Evolutionary conservation across 2,888 invertebrate species (phyloP).

Genomic region (Acheta domesticus): DNA sequence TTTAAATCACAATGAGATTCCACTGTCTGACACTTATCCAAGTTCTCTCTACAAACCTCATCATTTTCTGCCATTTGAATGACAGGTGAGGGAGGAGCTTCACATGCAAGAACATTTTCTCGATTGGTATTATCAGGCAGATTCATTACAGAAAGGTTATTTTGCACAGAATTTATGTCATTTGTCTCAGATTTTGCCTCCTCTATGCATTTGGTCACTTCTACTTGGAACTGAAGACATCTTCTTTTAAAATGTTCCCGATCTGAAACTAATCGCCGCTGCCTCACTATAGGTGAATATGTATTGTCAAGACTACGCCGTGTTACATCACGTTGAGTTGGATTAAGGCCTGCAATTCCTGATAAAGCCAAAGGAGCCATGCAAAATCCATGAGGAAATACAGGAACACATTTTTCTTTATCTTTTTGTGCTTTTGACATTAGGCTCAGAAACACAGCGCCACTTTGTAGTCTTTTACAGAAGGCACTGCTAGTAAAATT

Average conservation of each 20-base stretch:
- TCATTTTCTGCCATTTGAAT: no score
- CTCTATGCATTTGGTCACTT: neutral
- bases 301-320: neutral
- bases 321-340: neutral
- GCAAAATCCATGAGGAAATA: slow-evolving; percentile 31
- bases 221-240: neutral
- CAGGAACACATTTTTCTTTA: slow-evolving; percentile 34
- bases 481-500: slow-evolving; percentile 29
- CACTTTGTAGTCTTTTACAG: slow-evolving; percentile 31
- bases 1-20: no score
- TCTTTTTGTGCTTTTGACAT: slow-evolving; percentile 26
- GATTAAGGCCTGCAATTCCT: slow-evolving; percentile 29
- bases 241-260: neutral
- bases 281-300: neutral
- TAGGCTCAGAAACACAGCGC: slow-evolving; percentile 32
- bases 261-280: neutral
- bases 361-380: slow-evolving; percentile 31
- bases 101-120: no score
- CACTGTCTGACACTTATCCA: no score
- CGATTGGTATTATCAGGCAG: no score
- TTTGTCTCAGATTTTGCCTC: neutral
- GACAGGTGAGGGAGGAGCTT: no score
- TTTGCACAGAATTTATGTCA: no score
- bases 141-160: no score
- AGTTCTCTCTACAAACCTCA: no score